Conservation (phyloP, 2,113 vertebrate species). For the Syrmaticus mikado region DNA sequence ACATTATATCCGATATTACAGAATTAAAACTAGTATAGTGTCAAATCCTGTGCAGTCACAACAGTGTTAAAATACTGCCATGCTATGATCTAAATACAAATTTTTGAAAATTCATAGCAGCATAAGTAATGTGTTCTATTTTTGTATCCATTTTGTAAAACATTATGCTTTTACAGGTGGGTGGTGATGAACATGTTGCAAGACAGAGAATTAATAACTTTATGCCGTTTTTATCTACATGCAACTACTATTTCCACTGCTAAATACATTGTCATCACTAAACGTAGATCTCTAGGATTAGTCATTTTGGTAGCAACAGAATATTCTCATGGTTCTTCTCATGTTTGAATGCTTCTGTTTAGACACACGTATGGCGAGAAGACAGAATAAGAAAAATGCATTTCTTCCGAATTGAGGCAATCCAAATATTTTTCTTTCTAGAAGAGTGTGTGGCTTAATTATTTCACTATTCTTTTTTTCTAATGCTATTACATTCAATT, state of each 20-base stretch:
- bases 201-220: background rate
- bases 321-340: background rate
- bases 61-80: background rate
- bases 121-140: background rate
- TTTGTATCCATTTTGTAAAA: background rate
- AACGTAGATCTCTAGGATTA: background rate
- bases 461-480: slow-evolving; percentile 9
- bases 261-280: background rate
- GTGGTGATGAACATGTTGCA: background rate
- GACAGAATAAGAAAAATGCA: background rate
- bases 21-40: background rate
- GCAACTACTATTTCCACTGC: background rate
- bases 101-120: background rate
- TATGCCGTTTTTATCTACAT: background rate
- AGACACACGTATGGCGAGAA: background rate
- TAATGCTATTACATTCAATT: slow-evolving; percentile 49
- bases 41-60: background rate
- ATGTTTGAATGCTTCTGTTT: background rate
- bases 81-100: background rate
- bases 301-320: background rate
- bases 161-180: background rate
- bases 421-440: background rate
- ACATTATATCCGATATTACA: background rate
- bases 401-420: background rate
- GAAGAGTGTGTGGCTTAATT: slow-evolving; percentile 3